These are phyloP conservation scores for Lydus trimaculatus DNA, from an alignment of 2,888 invertebrate species.

Conservation along the genomic window DNA sequence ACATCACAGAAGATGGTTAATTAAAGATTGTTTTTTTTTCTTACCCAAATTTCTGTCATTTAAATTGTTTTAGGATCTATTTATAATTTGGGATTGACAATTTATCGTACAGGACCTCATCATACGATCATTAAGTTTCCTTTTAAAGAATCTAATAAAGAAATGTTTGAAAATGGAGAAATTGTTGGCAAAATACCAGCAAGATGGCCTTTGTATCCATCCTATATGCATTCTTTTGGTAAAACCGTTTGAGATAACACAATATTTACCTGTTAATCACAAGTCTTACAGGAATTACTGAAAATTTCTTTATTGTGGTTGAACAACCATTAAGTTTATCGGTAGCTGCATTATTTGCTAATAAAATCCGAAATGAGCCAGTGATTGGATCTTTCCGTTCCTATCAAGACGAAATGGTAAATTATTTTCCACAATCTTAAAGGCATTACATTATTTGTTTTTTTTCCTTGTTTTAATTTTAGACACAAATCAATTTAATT, in stretches of 20 bases:
- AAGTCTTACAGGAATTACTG: slow-evolving; percentile 66
- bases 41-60: background rate
- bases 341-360: slow-evolving; percentile 66
- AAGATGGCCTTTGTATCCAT: slow-evolving; percentile 81
- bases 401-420: slow-evolving; percentile 75
- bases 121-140: slow-evolving; percentile 78
- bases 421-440: slow-evolving; percentile 25
- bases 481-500: slow-evolving; percentile 66
- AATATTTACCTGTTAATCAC: no score
- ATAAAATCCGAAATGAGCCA: slow-evolving; percentile 71
- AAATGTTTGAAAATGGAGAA: slow-evolving; percentile 72
- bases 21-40: background rate
- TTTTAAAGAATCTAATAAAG: slow-evolving; percentile 36
- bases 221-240: slow-evolving; percentile 93
- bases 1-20: slow-evolving; percentile 73
- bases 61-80: slow-evolving; percentile 62
- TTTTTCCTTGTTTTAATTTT: no score
- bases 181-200: slow-evolving; percentile 76
- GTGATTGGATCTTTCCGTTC: slow-evolving; percentile 74
- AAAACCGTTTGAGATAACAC: no score
- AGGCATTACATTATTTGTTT: background rate
- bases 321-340: slow-evolving; percentile 88
- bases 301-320: slow-evolving; percentile 85
- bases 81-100: slow-evolving; percentile 80
- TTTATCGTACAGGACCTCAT: slow-evolving; percentile 70